Conservation (phyloP, 1,140 invertebrate genomes). For the Neocloeon triangulifer region DNA sequence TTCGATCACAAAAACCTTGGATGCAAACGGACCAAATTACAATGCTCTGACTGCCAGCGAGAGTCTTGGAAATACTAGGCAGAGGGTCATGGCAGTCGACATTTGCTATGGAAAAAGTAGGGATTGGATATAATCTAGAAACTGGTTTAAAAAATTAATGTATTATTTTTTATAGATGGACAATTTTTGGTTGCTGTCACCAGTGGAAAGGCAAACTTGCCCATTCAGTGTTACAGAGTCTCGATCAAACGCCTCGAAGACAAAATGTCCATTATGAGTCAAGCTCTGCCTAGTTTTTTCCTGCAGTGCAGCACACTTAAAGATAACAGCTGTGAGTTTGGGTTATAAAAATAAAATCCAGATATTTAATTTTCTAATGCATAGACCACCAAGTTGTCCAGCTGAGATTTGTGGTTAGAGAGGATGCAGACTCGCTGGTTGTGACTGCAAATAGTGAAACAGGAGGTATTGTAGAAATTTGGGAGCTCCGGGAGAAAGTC, state of each 20-base stretch:
- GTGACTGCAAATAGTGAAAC: constrained; percentile 37
- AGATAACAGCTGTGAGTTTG: constrained; percentile 17
- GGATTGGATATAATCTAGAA: constrained; percentile 4
- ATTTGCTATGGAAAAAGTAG: constrained; percentile 49
- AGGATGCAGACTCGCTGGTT: constrained; percentile 59
- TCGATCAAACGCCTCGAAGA: constrained; percentile 26
- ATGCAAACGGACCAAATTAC: constrained; percentile 7
- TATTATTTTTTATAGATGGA: constrained; percentile 29
- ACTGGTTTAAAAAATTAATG: neutral
- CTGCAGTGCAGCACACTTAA: constrained; percentile 32
- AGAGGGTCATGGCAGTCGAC: constrained; percentile 48
- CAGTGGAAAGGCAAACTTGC: constrained; percentile 38
- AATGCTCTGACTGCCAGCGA: constrained; percentile 26
- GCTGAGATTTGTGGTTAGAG: constrained; percentile 55
- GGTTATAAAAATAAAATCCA: constrained; percentile 1
- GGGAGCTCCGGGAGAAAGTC: constrained; percentile 61
- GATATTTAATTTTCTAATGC: constrained; percentile 5
- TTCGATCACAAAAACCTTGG: constrained; percentile 23
- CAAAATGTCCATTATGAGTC: constrained; percentile 33
- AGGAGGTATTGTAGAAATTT: constrained; percentile 52
- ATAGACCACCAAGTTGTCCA: constrained; percentile 30
- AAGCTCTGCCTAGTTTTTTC: constrained; percentile 62
- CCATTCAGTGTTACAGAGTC: constrained; percentile 53
- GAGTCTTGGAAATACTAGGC: constrained; percentile 45
- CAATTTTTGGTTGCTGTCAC: constrained; percentile 52